Percentiles rank a stretch among this genome's conserved stretches.
Conservation (phyloP, 2,113 vertebrate species). For the Grus americana region DNA sequence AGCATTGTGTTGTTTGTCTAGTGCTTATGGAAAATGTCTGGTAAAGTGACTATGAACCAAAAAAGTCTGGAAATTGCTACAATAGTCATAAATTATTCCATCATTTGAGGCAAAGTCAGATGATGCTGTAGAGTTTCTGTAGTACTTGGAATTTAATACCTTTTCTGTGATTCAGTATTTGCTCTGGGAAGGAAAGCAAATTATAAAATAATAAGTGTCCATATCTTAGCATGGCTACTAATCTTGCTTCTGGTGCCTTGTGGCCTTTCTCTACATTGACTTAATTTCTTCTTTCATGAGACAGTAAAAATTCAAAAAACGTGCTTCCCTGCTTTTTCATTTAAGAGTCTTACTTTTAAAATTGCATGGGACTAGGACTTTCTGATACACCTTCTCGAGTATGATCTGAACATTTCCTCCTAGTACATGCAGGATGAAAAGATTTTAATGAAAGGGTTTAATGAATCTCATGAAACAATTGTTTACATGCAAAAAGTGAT, state of each 20-base stretch:
- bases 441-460: not conserved
- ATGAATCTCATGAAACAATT: not conserved
- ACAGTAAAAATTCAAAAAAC: not conserved
- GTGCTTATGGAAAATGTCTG: not conserved
- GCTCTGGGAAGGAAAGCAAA: not conserved
- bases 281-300: not conserved
- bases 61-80: not conserved
- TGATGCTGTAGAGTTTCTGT: not conserved
- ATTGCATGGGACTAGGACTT: not conserved
- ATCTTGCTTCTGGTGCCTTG: not conserved
- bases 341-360: not conserved
- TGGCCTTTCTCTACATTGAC: not conserved
- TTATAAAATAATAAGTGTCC: not conserved
- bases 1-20: rapidly evolving
- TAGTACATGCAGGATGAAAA: not conserved
- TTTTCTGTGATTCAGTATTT: not conserved
- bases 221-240: not conserved
- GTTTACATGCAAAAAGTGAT: conserved; percentile 6
- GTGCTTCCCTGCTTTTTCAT: not conserved
- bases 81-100: not conserved
- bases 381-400: not conserved
- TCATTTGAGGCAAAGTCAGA: not conserved
- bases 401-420: not conserved
- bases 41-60: not conserved
- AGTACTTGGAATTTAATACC: not conserved